Percentiles rank a stretch among this genome's conserved stretches.
phyloP scores from a whole-genome alignment of 2,888 invertebrate species.

The Cryptocheilus praepositus region DNA sequence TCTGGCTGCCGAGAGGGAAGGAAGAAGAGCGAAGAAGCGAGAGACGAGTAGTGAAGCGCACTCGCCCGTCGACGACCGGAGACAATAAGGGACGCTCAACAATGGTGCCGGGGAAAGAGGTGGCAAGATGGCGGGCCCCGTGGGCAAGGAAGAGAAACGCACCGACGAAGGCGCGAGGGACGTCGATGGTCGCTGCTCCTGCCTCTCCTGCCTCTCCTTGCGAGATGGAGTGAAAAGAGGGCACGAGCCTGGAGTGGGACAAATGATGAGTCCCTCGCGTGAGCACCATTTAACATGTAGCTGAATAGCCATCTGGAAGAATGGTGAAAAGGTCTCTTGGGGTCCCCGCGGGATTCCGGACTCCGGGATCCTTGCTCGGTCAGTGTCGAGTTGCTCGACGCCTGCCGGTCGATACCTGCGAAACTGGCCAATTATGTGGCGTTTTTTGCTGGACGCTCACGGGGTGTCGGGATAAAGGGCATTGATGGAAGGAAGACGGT shows the following conservation, averaged over 20 bases:
- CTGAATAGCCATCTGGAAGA: conserved; percentile 67
- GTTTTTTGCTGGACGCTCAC: too few species aligned
- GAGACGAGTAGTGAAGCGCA: too few species aligned
- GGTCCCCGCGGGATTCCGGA: conserved; percentile 40
- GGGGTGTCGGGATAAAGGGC: too few species aligned
- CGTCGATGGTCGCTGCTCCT: not conserved
- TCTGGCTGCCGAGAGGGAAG: not conserved
- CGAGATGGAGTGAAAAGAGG: conserved; percentile 47
- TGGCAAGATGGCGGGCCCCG: conserved; percentile 41
- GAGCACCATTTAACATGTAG: conserved; percentile 65
- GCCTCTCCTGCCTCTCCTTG: too few species aligned
- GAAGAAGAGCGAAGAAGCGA: not conserved
- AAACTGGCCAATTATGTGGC: too few species aligned
- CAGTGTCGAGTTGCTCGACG: too few species aligned
- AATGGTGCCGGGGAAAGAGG: conserved; percentile 45
- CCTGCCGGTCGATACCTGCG: too few species aligned
- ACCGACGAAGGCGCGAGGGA: not conserved
- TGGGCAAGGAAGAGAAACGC: not conserved
- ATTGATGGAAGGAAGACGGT: too few species aligned
- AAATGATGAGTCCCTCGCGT: conserved; percentile 63
- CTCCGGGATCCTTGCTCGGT: conserved; percentile 21
- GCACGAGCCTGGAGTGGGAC: conserved; percentile 45
- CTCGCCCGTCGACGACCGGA: conserved; percentile 38
- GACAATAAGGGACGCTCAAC: conserved; percentile 53
- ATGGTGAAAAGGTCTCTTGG: conserved; percentile 55